phyloP scores from a whole-genome alignment of 1,140 invertebrate species.

The Lutraria rhynchaena region DNA sequence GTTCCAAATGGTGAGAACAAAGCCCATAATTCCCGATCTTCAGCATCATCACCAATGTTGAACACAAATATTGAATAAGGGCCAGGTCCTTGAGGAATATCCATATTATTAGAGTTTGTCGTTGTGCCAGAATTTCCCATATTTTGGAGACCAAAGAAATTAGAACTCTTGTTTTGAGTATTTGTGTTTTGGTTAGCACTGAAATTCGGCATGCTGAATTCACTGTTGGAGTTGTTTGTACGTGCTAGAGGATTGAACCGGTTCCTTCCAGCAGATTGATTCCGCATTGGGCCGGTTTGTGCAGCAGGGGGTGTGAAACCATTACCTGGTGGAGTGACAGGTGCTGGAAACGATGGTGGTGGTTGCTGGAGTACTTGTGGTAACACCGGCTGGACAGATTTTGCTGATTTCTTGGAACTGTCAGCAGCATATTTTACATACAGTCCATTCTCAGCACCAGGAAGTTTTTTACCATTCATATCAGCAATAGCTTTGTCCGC shows the following conservation, averaged over 20 bases:
- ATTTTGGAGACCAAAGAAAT: neutral
- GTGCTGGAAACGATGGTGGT: conserved; percentile 50
- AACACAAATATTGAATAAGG: conserved; percentile 76
- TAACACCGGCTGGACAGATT: neutral
- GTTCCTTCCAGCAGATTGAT: conserved; percentile 35
- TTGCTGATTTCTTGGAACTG: conserved; percentile 87
- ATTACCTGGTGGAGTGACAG: conserved; percentile 30
- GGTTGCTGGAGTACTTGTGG: conserved; percentile 29
- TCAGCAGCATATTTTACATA: conserved; percentile 94
- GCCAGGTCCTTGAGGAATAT: conserved; percentile 25
- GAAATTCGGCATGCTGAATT: conserved; percentile 7
- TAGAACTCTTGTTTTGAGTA: neutral
- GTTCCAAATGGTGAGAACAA: conserved; percentile 79
- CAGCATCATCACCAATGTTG: conserved; percentile 79
- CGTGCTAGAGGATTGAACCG: conserved; percentile 68
- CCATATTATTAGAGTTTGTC: neutral
- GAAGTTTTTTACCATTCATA: conserved; percentile 91
- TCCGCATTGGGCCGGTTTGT: conserved; percentile 51
- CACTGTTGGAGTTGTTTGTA: neutral
- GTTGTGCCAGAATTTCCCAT: neutral
- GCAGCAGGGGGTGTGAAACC: conserved; percentile 10
- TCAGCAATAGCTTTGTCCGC: conserved; percentile 93
- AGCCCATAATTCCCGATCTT: conserved; percentile 76
- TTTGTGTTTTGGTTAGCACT: neutral
- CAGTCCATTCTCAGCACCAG: conserved; percentile 90